Percentiles rank a stretch among this genome's conserved stretches.
These are phyloP conservation scores for Rhopalosiphum nymphaeae DNA, from an alignment of 2,888 invertebrate genomes.

Conservation along the genomic window DNA sequence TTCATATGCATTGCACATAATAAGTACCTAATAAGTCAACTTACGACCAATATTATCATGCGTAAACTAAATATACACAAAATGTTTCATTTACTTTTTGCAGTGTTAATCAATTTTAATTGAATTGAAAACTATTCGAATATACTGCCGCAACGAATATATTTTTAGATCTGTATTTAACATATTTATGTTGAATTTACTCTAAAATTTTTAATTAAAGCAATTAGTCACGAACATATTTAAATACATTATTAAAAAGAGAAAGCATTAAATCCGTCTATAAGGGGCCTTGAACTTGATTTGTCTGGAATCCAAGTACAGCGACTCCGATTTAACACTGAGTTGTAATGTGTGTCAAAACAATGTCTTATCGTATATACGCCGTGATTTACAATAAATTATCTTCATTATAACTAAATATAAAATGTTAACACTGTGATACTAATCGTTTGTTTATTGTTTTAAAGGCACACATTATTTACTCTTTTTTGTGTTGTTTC, in stretches of 20 bases:
- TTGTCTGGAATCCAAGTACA: slow-evolving; percentile 22
- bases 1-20: neutral
- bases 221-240: neutral
- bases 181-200: neutral
- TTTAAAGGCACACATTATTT: neutral
- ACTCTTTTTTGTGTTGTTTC: neutral
- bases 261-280: slow-evolving; percentile 21
- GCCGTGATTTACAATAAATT: neutral
- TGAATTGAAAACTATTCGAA: neutral
- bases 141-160: neutral
- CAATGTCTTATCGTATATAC: neutral
- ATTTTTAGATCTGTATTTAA: neutral
- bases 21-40: neutral
- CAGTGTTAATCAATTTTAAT: neutral
- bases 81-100: neutral
- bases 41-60: neutral
- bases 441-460: neutral
- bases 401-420: neutral
- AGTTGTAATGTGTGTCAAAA: slow-evolving; percentile 47
- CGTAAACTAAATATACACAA: neutral
- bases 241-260: slow-evolving; percentile 18
- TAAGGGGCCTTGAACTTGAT: slow-evolving; percentile 60
- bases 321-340: neutral
- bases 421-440: neutral
- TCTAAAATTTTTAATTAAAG: neutral